Base-by-base conservation (phyloP, 2,113 vertebrate genomes). In the Spea multiplicata region DNA sequence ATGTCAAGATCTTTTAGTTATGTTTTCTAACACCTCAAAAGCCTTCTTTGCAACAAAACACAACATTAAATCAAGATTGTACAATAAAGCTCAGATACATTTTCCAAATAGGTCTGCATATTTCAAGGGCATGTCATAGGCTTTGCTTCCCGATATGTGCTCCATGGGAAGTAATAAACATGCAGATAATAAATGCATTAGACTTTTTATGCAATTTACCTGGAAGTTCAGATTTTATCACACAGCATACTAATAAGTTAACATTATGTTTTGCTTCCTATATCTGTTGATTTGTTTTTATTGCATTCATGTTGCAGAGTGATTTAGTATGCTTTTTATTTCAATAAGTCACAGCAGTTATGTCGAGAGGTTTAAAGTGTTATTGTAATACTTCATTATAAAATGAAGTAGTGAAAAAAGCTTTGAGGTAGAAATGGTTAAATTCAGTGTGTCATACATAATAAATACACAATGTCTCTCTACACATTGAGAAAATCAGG, bases 101-200 rank as follows among this genome's bases (percentile, higher is more conserved):
- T 69, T 69, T 69, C 7, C n/a, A 59, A 8, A 52, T 76, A 69
- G 9, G 55, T 76, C 64, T 75, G 44, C 52, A 76, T 69, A 76
- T 69, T 76, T 68, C 59, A 61, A 76, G 53, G 44, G 52, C 44
- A 59, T 68, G 57, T 76, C 44, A 68, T 69, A 52, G 45, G 45
- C 53, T 76, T 45, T 69, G 66, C 44, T 69, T 44, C 16, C 44
- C 69, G 75, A 69, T 76, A 76, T 45, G 57, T 76, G 55, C 65
- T 69, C 66, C 53, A 76, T 69, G 66, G 75, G 53, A 76, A 69
- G 66, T 69, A 69, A 69, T 76, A 76, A 53, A 61, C 66, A 68
- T 76, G 75, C 66, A 76, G 66, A 76, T 76, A 69, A 57, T 69
- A 69, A 47, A 16, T 13, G 45, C 53, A 76, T 69, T 76, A 59